A percentile compares a stretch with the other conserved stretches of the same genome.
phyloP scores from a whole-genome alignment of 2,888 invertebrate species.

The Oscheius sp. region DNA sequence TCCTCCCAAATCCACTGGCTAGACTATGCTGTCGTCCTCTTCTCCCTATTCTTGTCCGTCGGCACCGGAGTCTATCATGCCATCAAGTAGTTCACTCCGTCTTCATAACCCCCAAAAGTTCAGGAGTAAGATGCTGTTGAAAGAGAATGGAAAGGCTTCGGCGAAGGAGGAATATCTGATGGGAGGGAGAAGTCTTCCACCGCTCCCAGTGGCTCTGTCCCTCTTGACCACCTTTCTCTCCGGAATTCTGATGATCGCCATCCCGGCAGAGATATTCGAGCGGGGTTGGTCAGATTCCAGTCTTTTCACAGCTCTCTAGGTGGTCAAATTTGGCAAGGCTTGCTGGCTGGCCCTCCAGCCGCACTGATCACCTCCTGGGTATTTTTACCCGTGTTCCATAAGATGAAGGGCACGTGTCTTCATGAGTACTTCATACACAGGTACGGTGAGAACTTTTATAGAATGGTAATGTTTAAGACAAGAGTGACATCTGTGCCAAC shows the following conservation, averaged over 20 bases:
- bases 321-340: constrained; percentile 32
- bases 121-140: constrained; percentile 16
- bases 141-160: constrained; percentile 75
- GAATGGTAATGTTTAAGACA: no score
- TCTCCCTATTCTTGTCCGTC: constrained; percentile 38
- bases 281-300: neutral
- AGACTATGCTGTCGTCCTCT: constrained; percentile 39
- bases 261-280: constrained; percentile 78
- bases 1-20: constrained; percentile 21
- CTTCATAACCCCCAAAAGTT: neutral
- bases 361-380: constrained; percentile 37
- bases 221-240: constrained; percentile 93
- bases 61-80: constrained; percentile 43
- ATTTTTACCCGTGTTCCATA: constrained; percentile 42
- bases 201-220: constrained; percentile 87
- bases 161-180: constrained; percentile 84
- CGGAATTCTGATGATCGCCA: constrained; percentile 86
- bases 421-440: constrained; percentile 38
- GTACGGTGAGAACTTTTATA: neutral
- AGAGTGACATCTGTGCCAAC: no score
- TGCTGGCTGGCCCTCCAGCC: constrained; percentile 17
- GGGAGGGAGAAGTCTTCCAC: constrained; percentile 83
- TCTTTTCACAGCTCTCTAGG: neutral
- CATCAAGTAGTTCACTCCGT: constrained; percentile 17
- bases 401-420: constrained; percentile 35